Evolutionary conservation across 1,140 invertebrate genomes (phyloP).

Genomic region (Melipona quadrifasciata): DNA sequence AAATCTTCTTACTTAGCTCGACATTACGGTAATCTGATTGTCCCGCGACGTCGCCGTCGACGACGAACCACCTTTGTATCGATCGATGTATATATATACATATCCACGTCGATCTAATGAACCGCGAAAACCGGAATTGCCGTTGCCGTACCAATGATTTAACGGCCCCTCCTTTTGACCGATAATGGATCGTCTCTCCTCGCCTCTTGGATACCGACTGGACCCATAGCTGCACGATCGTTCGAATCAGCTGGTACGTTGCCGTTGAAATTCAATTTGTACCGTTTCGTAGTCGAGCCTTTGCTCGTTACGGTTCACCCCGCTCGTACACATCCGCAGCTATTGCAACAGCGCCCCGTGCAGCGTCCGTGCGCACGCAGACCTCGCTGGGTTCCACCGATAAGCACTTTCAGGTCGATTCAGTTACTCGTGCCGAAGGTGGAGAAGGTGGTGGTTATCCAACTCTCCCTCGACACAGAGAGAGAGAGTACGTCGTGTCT

Average conservation of each 20-base stretch:
- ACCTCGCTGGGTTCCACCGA: background rate
- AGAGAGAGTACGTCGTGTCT: background rate
- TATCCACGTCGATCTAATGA: constrained; percentile 56
- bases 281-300: constrained; percentile 62
- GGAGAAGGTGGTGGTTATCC: background rate
- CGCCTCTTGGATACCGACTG: constrained; percentile 5
- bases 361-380: background rate
- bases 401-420: constrained; percentile 45
- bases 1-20: constrained; percentile 12
- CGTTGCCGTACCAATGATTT: constrained; percentile 61
- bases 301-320: constrained; percentile 59
- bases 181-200: constrained; percentile 59
- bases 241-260: constrained; percentile 68
- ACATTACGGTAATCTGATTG: constrained; percentile 51
- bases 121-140: constrained; percentile 59
- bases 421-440: constrained; percentile 10
- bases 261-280: constrained; percentile 71
- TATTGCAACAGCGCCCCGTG: background rate
- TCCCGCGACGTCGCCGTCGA: background rate
- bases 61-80: background rate
- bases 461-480: background rate
- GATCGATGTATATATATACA: constrained; percentile 19
- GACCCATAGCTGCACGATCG: constrained; percentile 47
- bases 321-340: background rate
- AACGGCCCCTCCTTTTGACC: constrained; percentile 55